Conservation (phyloP, 2,888 invertebrate genomes). For the Epinotia demarniana region DNA sequence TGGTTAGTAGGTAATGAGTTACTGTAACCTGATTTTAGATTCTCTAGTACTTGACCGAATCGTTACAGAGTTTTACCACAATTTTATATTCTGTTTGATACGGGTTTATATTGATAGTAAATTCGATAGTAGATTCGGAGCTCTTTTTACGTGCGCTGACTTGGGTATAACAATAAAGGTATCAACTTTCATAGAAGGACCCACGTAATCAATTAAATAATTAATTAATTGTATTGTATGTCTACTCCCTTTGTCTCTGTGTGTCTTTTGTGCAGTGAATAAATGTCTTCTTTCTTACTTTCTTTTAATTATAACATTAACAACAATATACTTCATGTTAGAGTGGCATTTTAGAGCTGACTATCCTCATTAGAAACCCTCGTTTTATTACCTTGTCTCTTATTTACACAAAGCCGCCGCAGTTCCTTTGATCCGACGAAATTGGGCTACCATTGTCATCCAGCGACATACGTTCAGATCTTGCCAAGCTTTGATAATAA, state of each 20-base stretch:
- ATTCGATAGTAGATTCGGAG: no score
- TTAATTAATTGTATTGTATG: no score
- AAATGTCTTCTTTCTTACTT: no score
- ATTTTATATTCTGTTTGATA: no score
- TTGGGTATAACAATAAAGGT: no score
- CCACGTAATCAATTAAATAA: not conserved
- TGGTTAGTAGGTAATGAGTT: not conserved
- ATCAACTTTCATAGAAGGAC: no score
- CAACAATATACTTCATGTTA: not conserved
- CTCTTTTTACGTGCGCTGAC: no score
- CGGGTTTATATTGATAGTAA: no score
- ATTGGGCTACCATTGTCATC: slow-evolving; percentile 31
- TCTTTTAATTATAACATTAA: not conserved
- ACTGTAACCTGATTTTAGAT: not conserved
- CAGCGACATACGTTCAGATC: not conserved
- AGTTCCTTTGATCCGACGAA: slow-evolving; percentile 13
- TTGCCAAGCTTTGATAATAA: not conserved
- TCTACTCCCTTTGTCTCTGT: no score
- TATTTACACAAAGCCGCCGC: slow-evolving; percentile 14
- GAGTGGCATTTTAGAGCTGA: not conserved
- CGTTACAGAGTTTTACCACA: no score
- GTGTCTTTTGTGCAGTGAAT: no score
- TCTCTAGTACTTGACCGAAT: not conserved
- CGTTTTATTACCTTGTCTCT: no score
- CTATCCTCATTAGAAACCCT: not conserved